Conservation (phyloP, 2,113 vertebrate species). For the Spermophilus dauricus region DNA sequence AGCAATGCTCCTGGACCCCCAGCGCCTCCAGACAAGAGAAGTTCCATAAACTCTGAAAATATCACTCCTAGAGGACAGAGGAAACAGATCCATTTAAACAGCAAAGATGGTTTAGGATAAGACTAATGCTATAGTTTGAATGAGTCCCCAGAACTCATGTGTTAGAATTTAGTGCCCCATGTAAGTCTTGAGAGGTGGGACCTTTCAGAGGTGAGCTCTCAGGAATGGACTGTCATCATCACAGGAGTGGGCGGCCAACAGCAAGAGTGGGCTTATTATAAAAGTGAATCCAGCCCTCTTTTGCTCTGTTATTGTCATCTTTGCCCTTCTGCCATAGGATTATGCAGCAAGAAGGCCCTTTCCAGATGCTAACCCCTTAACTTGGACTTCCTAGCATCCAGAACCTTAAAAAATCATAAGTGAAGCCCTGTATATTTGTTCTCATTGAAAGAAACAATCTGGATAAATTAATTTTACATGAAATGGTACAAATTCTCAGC, state of each 20-base stretch:
- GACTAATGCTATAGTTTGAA: background rate
- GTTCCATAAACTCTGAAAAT: slow-evolving; percentile 5
- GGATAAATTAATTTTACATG: background rate
- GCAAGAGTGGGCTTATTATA: background rate
- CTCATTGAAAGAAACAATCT: background rate
- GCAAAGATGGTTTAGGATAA: background rate
- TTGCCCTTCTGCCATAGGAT: background rate
- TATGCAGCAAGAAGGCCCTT: background rate
- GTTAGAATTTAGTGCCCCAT: background rate
- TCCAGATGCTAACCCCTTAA: background rate
- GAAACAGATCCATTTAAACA: background rate
- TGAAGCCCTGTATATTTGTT: background rate
- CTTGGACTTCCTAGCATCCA: background rate
- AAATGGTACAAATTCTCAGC: background rate
- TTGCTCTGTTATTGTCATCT: background rate
- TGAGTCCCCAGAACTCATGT: background rate
- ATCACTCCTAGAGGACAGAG: background rate
- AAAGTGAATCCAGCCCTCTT: background rate
- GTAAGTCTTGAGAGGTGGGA: background rate
- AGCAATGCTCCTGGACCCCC: background rate
- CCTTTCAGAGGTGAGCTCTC: background rate
- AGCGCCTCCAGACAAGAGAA: background rate
- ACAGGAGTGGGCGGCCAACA: background rate
- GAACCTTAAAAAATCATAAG: background rate
- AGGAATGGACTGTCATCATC: background rate